Percentiles rank a stretch among this genome's conserved stretches.
Conservation (phyloP, 2,113 vertebrate species). For the Mungos mungo region DNA sequence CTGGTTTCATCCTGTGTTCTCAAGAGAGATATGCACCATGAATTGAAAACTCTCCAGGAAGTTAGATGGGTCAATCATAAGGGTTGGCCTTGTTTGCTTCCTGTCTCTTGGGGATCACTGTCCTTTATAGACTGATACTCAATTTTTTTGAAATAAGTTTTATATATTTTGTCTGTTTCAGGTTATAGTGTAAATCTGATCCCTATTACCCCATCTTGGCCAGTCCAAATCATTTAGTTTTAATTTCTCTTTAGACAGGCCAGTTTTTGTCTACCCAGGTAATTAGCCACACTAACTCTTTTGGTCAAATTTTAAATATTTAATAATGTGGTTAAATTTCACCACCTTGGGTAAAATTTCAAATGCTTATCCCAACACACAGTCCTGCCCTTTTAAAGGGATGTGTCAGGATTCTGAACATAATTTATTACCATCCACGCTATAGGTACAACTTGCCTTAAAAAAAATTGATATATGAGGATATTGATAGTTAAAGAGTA, state of each 20-base stretch:
- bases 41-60: neutral
- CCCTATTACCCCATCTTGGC: neutral
- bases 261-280: neutral
- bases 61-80: neutral
- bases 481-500: conserved; percentile 18
- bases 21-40: too few species aligned
- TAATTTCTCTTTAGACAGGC: neutral
- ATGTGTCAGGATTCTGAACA: neutral
- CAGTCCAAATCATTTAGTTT: neutral
- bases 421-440: neutral
- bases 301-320: neutral
- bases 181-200: neutral
- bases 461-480: conserved; percentile 15
- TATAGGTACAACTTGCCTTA: neutral
- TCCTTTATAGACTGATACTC: neutral
- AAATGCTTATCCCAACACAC: neutral
- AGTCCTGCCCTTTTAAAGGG: conserved; percentile 3
- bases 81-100: neutral
- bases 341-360: neutral
- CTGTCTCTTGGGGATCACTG: neutral
- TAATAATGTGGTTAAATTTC: neutral
- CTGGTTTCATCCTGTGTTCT: neutral
- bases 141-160: conserved; percentile 21
- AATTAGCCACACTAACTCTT: neutral
- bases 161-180: neutral